Evolutionary conservation across 2,888 invertebrate species (phyloP), one percentile per base, ranked within the genome.

Genomic region (Hyalella azteca): DNA sequence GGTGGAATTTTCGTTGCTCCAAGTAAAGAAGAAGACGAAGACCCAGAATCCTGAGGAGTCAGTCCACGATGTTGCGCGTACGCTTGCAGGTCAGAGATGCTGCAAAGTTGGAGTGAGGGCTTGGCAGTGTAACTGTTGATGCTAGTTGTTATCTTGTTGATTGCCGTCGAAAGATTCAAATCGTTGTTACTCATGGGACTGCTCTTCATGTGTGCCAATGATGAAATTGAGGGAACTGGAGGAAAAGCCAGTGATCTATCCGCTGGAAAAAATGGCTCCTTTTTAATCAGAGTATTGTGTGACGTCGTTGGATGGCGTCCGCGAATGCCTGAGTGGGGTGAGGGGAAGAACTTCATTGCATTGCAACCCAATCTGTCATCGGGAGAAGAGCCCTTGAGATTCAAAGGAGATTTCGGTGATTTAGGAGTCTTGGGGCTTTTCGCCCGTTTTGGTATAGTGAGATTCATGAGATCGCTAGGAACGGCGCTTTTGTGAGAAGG

Each of bases 341-440:
- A 19, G 3, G 66, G 66, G 36, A 66, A 66, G n/a, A 66, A 66
- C 19, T 66, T 66, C 36, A 36, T n/a, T 3, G 66, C 26, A 36
- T 66, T 66, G 1, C 66, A 19, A 15, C 66, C 66, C 36, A 36
- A 13, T 36, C 66, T 39, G 0, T 66, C 66, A 9, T 66, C 66
- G 7, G 19, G n/a, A 3, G 66, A 29, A 19, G 36, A n/a, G 15
- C 36, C 66, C 66, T 36, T 66, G 66, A 66, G 66, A 66, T 66
- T 66, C 66, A 66, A 36, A 36, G 66, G 66, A 66, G 66, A 66
- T 66, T 66, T 66, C 29, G 66, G 66, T 29, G 66, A 66, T 66
- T 66, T 66, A 9, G 66, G 66, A 32, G 66, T 66, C 36, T 66
- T 66, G 32, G 66, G 66, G 19, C 66, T 66, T 66, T 29, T 66